These are phyloP conservation scores for Danio tinwini DNA, from an alignment of 2,797 vertebrate species.

Conservation along the genomic window DNA sequence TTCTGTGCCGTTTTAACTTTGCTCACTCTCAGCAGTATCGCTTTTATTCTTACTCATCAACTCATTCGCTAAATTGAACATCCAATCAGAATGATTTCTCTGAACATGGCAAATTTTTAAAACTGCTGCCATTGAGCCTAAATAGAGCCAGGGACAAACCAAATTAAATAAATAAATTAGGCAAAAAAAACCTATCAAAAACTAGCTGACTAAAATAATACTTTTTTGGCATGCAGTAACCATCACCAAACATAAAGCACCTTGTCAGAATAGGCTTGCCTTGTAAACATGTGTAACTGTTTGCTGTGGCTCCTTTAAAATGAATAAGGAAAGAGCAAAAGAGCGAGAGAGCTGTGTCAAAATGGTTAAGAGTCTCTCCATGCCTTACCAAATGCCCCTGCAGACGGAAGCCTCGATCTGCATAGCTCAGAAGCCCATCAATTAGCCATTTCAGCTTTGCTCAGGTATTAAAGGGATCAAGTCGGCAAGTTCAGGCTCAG, in stretches of 20 bases:
- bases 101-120: too few relatives aligned
- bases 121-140: too few relatives aligned
- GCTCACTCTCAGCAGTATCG: too few relatives aligned
- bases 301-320: not conserved
- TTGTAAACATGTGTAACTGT: not conserved
- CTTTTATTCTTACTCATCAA: too few relatives aligned
- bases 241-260: not conserved
- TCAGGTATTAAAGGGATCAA: slow-evolving; percentile 77
- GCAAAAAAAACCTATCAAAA: too few relatives aligned
- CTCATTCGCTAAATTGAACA: too few relatives aligned
- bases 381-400: slow-evolving; percentile 48
- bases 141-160: too few relatives aligned
- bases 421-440: slow-evolving; percentile 75
- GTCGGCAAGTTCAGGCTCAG: slow-evolving; percentile 71
- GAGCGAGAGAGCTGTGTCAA: not conserved
- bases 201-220: too few relatives aligned
- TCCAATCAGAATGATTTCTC: too few relatives aligned
- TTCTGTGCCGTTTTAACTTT: too few relatives aligned
- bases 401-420: slow-evolving; percentile 68
- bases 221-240: not conserved
- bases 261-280: not conserved
- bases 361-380: not conserved
- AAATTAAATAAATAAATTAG: too few relatives aligned
- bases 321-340: not conserved
- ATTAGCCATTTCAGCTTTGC: slow-evolving; percentile 77